A percentile compares a stretch with the other conserved stretches of the same genome.
These are phyloP conservation scores for Tapera naevia DNA, from an alignment of 2,797 vertebrate species.

Conservation along the genomic window DNA sequence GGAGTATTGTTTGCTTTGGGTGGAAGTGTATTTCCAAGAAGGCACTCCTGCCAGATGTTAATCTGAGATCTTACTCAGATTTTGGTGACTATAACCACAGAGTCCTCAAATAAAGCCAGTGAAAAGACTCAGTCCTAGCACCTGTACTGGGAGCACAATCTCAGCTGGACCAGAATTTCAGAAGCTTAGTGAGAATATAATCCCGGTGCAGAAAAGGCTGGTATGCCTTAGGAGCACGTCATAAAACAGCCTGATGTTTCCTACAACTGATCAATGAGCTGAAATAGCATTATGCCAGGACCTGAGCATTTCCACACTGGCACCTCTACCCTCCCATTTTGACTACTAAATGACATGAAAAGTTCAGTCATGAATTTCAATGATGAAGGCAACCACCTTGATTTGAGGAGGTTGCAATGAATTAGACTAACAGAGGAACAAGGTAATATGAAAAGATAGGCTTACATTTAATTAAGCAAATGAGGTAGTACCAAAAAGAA, in stretches of 20 bases:
- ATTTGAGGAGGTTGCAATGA: not conserved
- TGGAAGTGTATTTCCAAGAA: not conserved
- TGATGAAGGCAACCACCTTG: not conserved
- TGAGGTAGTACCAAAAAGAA: not conserved
- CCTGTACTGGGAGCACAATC: not conserved
- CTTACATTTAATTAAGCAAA: not conserved
- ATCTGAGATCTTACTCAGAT: not conserved
- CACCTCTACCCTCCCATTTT: not conserved
- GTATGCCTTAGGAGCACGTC: not conserved
- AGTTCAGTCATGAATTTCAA: not conserved
- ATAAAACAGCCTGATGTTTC: not conserved
- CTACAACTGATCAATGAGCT: not conserved
- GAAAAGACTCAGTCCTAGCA: not conserved
- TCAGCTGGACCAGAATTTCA: not conserved
- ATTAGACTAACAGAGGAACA: not conserved
- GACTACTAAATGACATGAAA: not conserved
- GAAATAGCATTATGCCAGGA: not conserved
- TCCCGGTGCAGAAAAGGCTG: not conserved
- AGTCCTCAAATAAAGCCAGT: not conserved
- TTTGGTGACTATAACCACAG: not conserved
- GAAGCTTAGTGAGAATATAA: not conserved
- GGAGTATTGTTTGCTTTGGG: not conserved
- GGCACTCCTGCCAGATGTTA: not conserved
- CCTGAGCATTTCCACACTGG: not conserved
- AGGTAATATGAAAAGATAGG: not conserved